Conservation (phyloP, 35 echinoderm and acorn worm species). For the Ptychodera flava region DNA sequence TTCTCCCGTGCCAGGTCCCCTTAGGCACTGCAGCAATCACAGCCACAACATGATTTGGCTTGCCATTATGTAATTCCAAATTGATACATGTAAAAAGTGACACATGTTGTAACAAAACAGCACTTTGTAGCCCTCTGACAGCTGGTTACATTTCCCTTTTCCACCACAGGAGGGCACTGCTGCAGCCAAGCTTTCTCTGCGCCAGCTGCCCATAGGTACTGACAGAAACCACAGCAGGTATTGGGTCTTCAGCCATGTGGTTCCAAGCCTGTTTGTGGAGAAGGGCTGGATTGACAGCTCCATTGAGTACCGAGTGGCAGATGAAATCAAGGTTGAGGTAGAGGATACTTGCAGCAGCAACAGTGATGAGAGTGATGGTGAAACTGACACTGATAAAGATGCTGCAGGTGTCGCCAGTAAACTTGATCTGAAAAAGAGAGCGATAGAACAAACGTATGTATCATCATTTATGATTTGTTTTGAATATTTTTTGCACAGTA, state of each 20-base stretch:
- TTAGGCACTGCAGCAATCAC: too few species aligned
- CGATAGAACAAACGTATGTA: too few species aligned
- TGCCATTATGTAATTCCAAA: too few species aligned
- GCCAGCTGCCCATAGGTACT: constrained; percentile 55
- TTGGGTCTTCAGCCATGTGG: constrained; percentile 81
- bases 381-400: not conserved
- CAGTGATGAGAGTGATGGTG: not conserved
- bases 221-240: constrained; percentile 93
- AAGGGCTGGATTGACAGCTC: constrained; percentile 77
- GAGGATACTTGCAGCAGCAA: not conserved
- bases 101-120: too few species aligned
- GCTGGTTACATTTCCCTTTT: not conserved
- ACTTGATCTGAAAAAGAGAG: too few species aligned
- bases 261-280: constrained; percentile 85
- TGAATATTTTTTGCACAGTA: constrained; percentile 4
- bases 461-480: not conserved
- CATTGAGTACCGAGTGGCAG: constrained; percentile 33
- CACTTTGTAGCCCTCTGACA: too few species aligned
- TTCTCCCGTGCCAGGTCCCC: too few species aligned
- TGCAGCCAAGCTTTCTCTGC: constrained; percentile 54
- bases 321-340: not conserved
- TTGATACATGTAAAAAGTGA: too few species aligned
- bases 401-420: not conserved
- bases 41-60: too few species aligned
- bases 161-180: constrained; percentile 64